Evolutionary conservation across 1,140 invertebrate genomes (phyloP).

Genomic region (Steinernema feltiae): DNA sequence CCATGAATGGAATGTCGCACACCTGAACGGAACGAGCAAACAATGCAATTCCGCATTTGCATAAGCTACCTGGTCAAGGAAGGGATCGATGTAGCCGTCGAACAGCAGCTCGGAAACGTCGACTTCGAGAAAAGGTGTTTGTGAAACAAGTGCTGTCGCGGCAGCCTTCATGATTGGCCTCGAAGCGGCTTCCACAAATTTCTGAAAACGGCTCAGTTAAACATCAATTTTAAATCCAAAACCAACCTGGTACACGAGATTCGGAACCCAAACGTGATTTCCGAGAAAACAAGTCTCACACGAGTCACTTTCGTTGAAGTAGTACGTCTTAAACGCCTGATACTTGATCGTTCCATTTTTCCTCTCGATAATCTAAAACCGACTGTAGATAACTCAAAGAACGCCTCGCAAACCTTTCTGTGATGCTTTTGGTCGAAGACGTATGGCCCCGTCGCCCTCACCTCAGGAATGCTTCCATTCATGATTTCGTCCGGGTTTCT

Average conservation of each 20-base stretch:
- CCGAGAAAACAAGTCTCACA: slow-evolving; percentile 52
- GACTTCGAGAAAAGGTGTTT: slow-evolving; percentile 56
- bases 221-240: neutral
- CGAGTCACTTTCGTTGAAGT: slow-evolving; percentile 51
- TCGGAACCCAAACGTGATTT: slow-evolving; percentile 56
- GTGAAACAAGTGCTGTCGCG: slow-evolving; percentile 47
- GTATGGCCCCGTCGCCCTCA: slow-evolving; percentile 46
- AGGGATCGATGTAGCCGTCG: slow-evolving; percentile 55
- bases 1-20: slow-evolving; percentile 50
- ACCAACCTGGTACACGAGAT: slow-evolving; percentile 53
- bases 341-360: slow-evolving; percentile 51
- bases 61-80: slow-evolving; percentile 47
- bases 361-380: slow-evolving; percentile 37
- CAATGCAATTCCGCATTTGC: neutral
- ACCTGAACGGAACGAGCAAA: slow-evolving; percentile 25
- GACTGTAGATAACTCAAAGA: neutral
- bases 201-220: slow-evolving; percentile 32
- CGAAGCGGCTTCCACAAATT: slow-evolving; percentile 57
- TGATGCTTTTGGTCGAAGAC: slow-evolving; percentile 47
- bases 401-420: neutral
- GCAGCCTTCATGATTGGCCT: slow-evolving; percentile 49
- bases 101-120: slow-evolving; percentile 56
- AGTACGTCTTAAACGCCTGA: slow-evolving; percentile 37
- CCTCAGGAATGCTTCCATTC: slow-evolving; percentile 38
- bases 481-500: slow-evolving; percentile 53